Base-by-base conservation (phyloP, 2,113 vertebrate genomes). In the Emydura subglobosa region DNA sequence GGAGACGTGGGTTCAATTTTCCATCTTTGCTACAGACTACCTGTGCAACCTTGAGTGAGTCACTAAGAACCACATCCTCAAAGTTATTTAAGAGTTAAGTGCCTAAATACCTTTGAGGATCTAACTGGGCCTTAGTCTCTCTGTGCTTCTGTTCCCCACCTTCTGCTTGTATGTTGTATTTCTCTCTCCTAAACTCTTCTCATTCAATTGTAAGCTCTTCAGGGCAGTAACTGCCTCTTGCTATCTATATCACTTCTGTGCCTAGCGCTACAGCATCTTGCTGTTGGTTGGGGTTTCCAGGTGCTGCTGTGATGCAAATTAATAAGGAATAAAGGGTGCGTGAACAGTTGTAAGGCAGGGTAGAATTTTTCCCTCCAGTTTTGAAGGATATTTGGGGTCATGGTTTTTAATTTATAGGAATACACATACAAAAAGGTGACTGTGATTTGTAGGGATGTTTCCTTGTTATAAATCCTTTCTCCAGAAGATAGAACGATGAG, bases 351-450 rank as follows among this genome's bases (percentile, higher is more conserved):
- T 76, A 25, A 44, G 13, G 42, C 11, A 76, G 11, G 21, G 42
- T 27, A 76, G 74, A 76, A 12, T 76, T 76, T 76, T 76, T 10
- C 42, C 74, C 8, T 68, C 65, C 17, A 10, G 65, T 39, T n/a
- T 34, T 39, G 65, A 68, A 68, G n/a, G 34, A 68, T 68, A 68
- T 68, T 68, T 68, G 9, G 65, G 65, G 7, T 39, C 9, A 39
- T 24, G 25, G 1, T 42, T 90, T 53, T 89, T 57, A 27, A 12
- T 85, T 88, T 74, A 87, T 47, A 11, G 57, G 22, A 87, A 81
- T 21, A 39, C 34, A 68, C 3, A 88, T 2, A 53, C n/a, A 49
- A 39, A 21, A 1, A 82, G 59, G 76, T 61, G 0, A 0, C 19
- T 31, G 65, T 47, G 83, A 51, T 54, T 34, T 87, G 2, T 29